Evolutionary conservation across 2,797 vertebrate genomes (phyloP).

Genomic region (Pteronotus mesoamericanus): DNA sequence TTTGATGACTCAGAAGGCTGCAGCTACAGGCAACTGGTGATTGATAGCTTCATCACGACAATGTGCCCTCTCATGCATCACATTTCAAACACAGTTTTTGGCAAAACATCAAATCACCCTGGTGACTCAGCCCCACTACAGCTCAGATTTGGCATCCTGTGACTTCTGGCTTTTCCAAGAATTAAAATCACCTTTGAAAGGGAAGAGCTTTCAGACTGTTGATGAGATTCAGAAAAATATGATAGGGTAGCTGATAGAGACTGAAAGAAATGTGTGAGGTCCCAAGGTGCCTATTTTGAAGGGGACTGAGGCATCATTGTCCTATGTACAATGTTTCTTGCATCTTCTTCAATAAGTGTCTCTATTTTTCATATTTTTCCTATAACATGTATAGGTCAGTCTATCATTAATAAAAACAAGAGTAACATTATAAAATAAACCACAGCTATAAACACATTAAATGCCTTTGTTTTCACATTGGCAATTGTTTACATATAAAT

Average conservation of each 20-base stretch:
- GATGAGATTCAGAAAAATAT: not conserved
- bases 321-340: not conserved
- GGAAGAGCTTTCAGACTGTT: not conserved
- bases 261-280: not conserved
- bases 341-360: not conserved
- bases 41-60: not conserved
- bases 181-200: not conserved
- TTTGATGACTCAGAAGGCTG: not conserved
- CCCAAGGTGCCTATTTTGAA: not conserved
- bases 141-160: not conserved
- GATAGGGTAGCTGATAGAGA: not conserved
- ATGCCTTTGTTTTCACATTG: not conserved
- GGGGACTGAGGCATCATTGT: not conserved
- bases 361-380: not conserved
- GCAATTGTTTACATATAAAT: constrained; percentile 45
- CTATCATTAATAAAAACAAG: constrained; percentile 43
- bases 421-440: not conserved
- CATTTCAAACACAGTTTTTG: not conserved
- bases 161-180: not conserved
- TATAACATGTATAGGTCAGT: not conserved
- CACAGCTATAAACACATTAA: not conserved
- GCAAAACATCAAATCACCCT: not conserved
- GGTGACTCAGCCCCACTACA: not conserved
- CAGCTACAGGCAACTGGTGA: not conserved
- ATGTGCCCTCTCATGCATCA: not conserved